Conservation (phyloP, 2,888 invertebrate genomes). For the Epinotia demarniana region DNA sequence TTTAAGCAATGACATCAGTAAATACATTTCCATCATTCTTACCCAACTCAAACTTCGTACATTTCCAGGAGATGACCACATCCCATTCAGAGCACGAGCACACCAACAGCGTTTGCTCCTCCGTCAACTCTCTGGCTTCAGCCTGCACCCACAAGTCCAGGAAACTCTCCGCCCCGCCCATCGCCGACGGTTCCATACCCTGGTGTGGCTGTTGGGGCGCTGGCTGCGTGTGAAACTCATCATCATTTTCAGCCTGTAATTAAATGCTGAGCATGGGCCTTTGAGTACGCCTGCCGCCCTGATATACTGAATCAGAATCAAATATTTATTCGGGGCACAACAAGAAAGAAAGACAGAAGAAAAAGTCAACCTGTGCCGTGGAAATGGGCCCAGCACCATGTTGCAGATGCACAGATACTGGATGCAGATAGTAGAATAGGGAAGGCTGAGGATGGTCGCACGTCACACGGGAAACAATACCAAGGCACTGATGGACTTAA, state of each 20-base stretch:
- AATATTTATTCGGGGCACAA: no score
- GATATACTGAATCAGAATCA: no score
- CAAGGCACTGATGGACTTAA: no score
- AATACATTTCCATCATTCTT: background rate
- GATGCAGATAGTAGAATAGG: no score
- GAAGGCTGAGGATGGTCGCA: no score
- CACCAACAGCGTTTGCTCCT: conserved; percentile 87
- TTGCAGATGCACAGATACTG: no score
- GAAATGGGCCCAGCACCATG: no score
- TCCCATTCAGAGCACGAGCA: conserved; percentile 87
- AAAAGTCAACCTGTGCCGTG: no score
- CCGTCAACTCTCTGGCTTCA: conserved; percentile 84
- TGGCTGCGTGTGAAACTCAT: conserved; percentile 85
- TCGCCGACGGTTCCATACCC: conserved; percentile 87
- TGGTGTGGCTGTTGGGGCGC: conserved; percentile 96
- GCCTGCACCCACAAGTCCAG: conserved; percentile 86
- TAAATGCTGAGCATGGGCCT: background rate
- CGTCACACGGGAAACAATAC: no score
- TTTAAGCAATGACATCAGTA: background rate
- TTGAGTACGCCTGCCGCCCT: no score
- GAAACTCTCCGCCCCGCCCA: conserved; percentile 84
- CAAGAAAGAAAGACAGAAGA: no score
- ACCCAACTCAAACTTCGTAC: background rate
- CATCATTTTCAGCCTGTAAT: no score
- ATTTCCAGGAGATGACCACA: conserved; percentile 80